Percentiles rank a stretch among this genome's conserved stretches.
phyloP scores from a whole-genome alignment of 2,888 invertebrate species.

The Lydus trimaculatus region DNA sequence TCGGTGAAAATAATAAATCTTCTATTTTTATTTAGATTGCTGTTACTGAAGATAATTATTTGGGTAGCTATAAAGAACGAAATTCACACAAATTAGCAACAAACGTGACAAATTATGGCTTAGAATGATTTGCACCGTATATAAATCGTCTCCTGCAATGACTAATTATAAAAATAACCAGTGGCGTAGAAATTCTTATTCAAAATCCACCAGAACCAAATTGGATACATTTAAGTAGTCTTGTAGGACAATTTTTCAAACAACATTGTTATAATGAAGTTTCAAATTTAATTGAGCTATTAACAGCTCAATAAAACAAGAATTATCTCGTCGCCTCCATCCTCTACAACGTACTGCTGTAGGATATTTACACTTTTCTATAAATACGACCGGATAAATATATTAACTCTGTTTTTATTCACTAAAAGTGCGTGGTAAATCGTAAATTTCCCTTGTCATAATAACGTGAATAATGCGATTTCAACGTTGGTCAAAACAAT shows the following conservation, averaged over 20 bases:
- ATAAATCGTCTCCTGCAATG: neutral
- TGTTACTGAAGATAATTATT: neutral
- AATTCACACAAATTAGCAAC: constrained; percentile 3
- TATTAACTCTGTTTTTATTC: constrained; percentile 48
- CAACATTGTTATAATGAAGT: neutral
- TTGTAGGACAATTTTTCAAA: neutral
- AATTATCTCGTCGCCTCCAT: neutral
- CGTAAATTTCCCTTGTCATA: constrained; percentile 54
- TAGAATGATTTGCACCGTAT: neutral
- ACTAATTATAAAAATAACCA: neutral
- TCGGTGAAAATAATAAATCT: neutral
- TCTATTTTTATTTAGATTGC: neutral
- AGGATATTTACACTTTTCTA: constrained; percentile 51
- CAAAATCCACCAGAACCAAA: neutral
- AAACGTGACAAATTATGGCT: neutral
- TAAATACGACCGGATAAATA: constrained; percentile 54
- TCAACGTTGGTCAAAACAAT: constrained; percentile 43
- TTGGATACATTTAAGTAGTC: neutral
- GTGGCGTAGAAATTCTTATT: neutral
- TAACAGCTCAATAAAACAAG: neutral
- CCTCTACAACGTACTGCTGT: constrained; percentile 20
- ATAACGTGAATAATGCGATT: constrained; percentile 52
- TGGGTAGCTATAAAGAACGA: neutral
- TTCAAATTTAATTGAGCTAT: neutral
- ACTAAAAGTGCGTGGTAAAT: constrained; percentile 38